Conservation (phyloP, 23 tunicate genomes). For the Oikopleura vanhoeffeni region DNA sequence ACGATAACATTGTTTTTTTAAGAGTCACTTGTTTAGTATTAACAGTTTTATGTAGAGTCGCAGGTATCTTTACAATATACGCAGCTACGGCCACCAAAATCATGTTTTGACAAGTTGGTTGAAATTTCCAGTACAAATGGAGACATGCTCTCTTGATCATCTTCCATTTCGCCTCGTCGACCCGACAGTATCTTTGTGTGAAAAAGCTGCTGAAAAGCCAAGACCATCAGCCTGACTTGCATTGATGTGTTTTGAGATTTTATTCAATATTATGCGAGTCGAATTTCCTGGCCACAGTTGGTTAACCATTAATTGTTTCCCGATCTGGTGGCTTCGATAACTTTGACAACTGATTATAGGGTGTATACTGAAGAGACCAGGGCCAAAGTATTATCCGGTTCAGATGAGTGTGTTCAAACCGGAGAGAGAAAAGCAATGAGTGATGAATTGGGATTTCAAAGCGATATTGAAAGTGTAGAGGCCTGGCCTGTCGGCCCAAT, state of each 20-base stretch:
- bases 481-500: too few relatives aligned
- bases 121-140: neutral
- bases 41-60: neutral
- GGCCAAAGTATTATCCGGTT: too few relatives aligned
- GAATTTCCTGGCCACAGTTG: neutral
- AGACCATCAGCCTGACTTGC: neutral
- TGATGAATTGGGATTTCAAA: too few relatives aligned
- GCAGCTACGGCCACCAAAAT: neutral
- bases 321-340: neutral
- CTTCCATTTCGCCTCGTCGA: neutral
- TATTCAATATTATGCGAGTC: neutral
- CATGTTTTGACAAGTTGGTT: neutral
- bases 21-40: neutral
- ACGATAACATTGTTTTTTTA: neutral
- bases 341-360: too few relatives aligned
- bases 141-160: neutral
- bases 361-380: too few relatives aligned
- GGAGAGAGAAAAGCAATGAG: too few relatives aligned
- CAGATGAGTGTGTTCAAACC: too few relatives aligned
- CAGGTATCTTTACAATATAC: neutral
- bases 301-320: neutral
- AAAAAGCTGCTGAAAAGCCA: neutral
- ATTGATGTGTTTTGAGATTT: neutral
- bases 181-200: neutral
- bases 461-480: too few relatives aligned